phyloP scores from a whole-genome alignment of 1,140 invertebrate species.

The Ectropis grisescens region DNA sequence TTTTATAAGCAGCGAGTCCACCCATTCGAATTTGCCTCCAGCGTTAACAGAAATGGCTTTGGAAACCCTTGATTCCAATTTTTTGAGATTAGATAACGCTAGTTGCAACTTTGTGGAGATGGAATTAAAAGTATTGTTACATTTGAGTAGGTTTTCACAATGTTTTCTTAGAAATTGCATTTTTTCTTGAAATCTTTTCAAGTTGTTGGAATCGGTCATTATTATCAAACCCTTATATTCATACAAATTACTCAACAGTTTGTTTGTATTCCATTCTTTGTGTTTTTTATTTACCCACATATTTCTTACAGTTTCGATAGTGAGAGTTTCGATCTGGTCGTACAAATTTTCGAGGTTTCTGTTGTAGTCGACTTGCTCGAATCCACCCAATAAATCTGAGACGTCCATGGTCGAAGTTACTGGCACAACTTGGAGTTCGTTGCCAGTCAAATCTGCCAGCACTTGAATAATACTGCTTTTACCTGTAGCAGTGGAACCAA shows the following conservation, averaged over 20 bases:
- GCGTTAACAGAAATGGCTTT: slow-evolving; percentile 76
- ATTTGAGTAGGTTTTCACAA: slow-evolving; percentile 34
- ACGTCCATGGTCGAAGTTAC: slow-evolving; percentile 96
- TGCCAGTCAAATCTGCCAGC: slow-evolving; percentile 81
- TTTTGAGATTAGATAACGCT: slow-evolving; percentile 23
- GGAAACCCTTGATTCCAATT: slow-evolving; percentile 52
- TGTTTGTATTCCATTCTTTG: slow-evolving; percentile 29
- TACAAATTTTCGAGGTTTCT: slow-evolving; percentile 48
- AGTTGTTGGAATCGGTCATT: slow-evolving; percentile 32
- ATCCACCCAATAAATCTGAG: slow-evolving; percentile 94
- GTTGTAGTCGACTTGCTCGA: slow-evolving; percentile 87
- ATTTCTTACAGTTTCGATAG: slow-evolving; percentile 33
- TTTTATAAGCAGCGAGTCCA: slow-evolving; percentile 94
- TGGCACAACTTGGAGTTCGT: slow-evolving; percentile 82
- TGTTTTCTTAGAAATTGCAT: slow-evolving; percentile 53
- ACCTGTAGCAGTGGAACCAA: slow-evolving; percentile 83
- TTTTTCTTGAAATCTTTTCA: slow-evolving; percentile 69
- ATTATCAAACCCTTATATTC: slow-evolving; percentile 32
- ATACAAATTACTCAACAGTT: slow-evolving; percentile 32
- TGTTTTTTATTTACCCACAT: slow-evolving; percentile 28
- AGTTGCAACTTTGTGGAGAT: slow-evolving; percentile 18
- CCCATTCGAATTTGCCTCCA: slow-evolving; percentile 96
- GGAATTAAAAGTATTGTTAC: slow-evolving; percentile 14
- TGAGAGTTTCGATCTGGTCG: slow-evolving; percentile 44
- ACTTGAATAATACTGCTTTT: slow-evolving; percentile 87